Percentiles rank a stretch among this genome's conserved stretches.
Evolutionary conservation across 35 echinoderm and acorn worm genomes (phyloP).

Genomic region (Lytechinus variegatus): DNA sequence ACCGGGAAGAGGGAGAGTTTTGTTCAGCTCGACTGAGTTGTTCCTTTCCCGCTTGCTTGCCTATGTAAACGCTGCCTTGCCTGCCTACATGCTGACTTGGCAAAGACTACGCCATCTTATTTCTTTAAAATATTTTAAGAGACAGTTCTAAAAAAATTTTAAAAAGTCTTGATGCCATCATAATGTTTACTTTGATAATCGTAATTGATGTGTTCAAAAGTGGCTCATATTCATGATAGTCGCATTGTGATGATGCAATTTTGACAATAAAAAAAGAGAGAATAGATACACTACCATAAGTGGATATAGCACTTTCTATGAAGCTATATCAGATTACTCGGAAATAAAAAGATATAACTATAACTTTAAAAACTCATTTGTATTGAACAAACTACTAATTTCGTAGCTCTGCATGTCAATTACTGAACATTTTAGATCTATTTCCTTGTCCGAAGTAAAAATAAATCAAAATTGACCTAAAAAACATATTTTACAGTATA

Average conservation of each 20-base stretch:
- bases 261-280: neutral
- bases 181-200: neutral
- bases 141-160: neutral
- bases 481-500: no score
- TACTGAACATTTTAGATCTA: no score
- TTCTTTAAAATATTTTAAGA: neutral
- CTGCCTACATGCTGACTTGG: neutral
- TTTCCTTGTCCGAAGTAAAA: no score
- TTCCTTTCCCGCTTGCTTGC: neutral
- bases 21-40: neutral
- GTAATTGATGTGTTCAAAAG: neutral
- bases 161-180: neutral
- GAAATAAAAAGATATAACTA: no score
- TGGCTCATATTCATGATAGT: no score
- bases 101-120: neutral
- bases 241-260: neutral
- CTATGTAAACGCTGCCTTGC: slow-evolving; percentile 7
- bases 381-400: no score
- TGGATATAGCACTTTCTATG: no score
- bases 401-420: no score
- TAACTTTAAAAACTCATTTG: no score
- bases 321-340: no score
- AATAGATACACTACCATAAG: neutral
- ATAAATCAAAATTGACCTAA: no score
- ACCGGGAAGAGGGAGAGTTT: neutral